Evolutionary conservation across 2,113 vertebrate species (phyloP).

Genomic region (Calidris pygmaea): DNA sequence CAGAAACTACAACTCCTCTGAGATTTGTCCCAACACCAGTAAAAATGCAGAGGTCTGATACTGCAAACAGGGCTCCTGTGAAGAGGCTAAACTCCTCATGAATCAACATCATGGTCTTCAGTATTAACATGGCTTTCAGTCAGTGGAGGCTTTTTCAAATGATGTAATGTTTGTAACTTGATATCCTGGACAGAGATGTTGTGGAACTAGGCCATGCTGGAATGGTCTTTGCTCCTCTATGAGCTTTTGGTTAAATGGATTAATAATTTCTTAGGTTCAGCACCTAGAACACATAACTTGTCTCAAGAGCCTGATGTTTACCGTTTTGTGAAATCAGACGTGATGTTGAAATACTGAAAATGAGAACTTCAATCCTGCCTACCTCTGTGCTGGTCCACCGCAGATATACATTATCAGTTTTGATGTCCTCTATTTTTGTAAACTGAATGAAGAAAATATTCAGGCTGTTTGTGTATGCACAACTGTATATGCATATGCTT

Average conservation of each 20-base stretch:
- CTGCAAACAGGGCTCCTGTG: background rate
- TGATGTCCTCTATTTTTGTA: background rate
- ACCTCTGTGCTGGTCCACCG: background rate
- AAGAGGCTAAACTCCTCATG: constrained; percentile 10
- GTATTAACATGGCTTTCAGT: background rate
- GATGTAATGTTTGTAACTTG: background rate
- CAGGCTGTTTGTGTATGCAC: background rate
- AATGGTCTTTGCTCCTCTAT: background rate
- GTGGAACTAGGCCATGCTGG: background rate
- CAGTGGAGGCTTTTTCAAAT: background rate
- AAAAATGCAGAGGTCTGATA: background rate
- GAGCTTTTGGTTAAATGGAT: background rate
- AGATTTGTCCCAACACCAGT: background rate
- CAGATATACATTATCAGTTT: background rate
- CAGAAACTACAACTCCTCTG: background rate
- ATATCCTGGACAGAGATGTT: background rate
- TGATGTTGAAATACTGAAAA: background rate
- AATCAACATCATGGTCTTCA: background rate
- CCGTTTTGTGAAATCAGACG: background rate
- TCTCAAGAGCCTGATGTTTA: background rate
- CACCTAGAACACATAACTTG: background rate
- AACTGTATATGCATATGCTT: background rate
- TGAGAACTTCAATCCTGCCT: background rate
- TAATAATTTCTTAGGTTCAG: background rate
- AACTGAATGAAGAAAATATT: background rate